Evolutionary conservation across 1,140 invertebrate genomes (phyloP), one percentile per base, ranked within the genome.

Genomic region (Drosophila cardini): DNA sequence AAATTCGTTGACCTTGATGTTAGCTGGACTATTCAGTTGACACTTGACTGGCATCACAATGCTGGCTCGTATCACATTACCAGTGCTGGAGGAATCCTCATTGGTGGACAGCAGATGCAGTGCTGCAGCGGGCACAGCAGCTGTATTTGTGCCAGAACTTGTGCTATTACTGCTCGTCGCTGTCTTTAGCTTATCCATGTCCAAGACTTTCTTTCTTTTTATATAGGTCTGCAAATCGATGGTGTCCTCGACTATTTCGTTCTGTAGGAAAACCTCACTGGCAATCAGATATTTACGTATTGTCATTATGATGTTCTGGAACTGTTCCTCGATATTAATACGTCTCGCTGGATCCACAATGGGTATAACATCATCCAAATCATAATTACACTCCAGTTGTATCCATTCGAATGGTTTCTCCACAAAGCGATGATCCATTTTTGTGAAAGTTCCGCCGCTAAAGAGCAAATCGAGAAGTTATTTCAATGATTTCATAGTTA

Each of bases 321-420:
- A 90, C 72, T 91, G 90, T 45, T 90, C 76, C 26, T 92, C 91
- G 42, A 92, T 86, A 53, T 92, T 91, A n/a, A 91, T 76, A 32
- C 82, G 81, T 30, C 78, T 72, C n/a, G 72, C 34, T 3, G 72
- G 38, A 36, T 90, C 65, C 1, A 68, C n/a, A 1, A 92, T 83
- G 26, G 90, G 90, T 53, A 91, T 82, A 10, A 92, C 72, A 57
- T 91, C 84, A 15, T 92, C 91, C 38, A 92, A 34, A 15, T 92
- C 84, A 61, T 91, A 92, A 21, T 34, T 84, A 52, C 83, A 79
- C 34, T 92, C 91, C 13, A 92, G 71, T n/a, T 80, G 75, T 43
- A 84, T 67, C 90, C 91, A 92, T 8, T 91, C 80, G 8, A 89
- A 84, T 21, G 79, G 72, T 61, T 91, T 92, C 38, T 92, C 86